Conservation (phyloP, 2,888 invertebrate genomes). For the Nephrocerus scutellatus region DNA sequence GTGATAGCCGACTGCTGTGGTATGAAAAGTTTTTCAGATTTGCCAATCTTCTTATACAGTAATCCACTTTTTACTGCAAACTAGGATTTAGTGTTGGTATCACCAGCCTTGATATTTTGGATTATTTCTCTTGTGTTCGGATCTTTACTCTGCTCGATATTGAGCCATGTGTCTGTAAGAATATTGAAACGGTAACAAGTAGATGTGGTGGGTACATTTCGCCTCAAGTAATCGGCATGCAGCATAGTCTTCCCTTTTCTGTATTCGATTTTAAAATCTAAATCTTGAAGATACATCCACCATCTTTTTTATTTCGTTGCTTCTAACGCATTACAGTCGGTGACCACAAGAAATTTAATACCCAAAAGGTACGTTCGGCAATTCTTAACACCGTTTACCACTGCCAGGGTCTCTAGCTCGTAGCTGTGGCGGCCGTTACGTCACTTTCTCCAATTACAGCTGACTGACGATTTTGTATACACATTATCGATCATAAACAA, state of each 20-base stretch:
- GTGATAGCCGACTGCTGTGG: neutral
- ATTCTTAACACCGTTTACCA: conserved; percentile 2
- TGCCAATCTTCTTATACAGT: neutral
- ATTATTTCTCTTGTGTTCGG: too few relatives aligned
- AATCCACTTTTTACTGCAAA: neutral
- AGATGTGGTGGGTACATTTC: neutral
- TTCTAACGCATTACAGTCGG: conserved; percentile 9
- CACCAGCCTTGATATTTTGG: conserved; percentile 2
- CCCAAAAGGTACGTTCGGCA: conserved; percentile 8
- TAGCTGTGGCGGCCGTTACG: too few relatives aligned
- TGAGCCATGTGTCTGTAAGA: conserved; percentile 9
- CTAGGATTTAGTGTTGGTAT: neutral
- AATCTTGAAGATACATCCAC: conserved; percentile 10
- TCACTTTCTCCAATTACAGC: too few relatives aligned
- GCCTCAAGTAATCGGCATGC: conserved; percentile 5
- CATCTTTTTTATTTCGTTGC: conserved; percentile 1
- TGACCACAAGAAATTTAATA: conserved; percentile 4
- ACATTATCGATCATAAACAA: too few relatives aligned
- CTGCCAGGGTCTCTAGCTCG: conserved; percentile 1
- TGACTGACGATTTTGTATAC: too few relatives aligned
- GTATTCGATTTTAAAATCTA: conserved; percentile 3
- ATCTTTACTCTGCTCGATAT: conserved; percentile 9
- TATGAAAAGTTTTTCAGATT: neutral
- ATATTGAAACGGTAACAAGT: conserved; percentile 10
- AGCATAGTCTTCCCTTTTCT: conserved; percentile 3